Base-by-base conservation (phyloP, 2,888 invertebrate species). In the Tachystola acroxantha region DNA sequence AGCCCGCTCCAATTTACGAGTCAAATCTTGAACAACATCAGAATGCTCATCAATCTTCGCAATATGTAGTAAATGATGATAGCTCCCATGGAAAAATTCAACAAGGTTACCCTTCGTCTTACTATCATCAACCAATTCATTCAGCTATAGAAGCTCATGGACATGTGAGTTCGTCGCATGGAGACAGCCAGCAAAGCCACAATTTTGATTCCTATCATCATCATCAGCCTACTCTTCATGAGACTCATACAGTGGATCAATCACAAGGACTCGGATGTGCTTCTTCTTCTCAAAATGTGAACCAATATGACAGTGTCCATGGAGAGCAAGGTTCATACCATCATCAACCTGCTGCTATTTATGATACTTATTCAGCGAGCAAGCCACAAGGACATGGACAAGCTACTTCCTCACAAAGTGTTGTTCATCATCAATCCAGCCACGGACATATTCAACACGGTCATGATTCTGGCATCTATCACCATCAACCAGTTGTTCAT, bases 401-500 rank as follows among this genome's bases (percentile, higher is more conserved):
- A 6, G 64, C 59, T 1, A 46, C 57, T 6, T 66, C 72, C 12
- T 63, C 70, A 1, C 74, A 75, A 37, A 73, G 48, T 33, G 42
- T 69, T 31, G 44, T 64, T 6, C 65, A 53, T 19, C 67, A 64
- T 10, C 40, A 48, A 0, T 16, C 3, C 7, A 10, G 10, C 7
- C 31, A 25, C 7, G 10, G 7, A 20, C 11, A 37, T n/a, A 12
- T 9, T 32, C 20, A 20, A 2, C 27, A 24, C n/a, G 27, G 19
- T 1, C 34, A 34, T 19, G 4, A 7, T 24, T 7, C 28, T 3
- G 11, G 24, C 4, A 14, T 19, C n/a, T 34, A 27, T 19, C 29
- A 27, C 24, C 32, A 35, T 3, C 32, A 32, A 25, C 28, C 22
- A 2, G 19, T 11, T 13, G 7, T 12, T 7, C 34, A 34, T 11